Evolutionary conservation across 2,888 invertebrate species (phyloP), one percentile per base, ranked within the genome.

Genomic region (Operophtera brumata): DNA sequence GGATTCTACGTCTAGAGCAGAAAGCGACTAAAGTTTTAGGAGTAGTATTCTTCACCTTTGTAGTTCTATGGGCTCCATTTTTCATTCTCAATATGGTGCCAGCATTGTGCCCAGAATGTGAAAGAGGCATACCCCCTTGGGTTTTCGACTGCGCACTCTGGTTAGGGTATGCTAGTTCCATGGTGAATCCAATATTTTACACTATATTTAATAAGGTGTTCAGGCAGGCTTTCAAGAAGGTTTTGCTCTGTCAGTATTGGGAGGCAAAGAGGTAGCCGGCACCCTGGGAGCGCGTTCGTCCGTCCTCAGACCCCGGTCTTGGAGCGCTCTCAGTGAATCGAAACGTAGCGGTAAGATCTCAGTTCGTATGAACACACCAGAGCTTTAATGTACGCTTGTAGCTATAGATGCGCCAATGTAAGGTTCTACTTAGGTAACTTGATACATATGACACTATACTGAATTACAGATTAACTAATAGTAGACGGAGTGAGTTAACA

Each of bases 1-100:
- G 96, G 54, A 96, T 95, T 71, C 93, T 98, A 48, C 92, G 96
- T 4, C 92, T 97, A 47, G 98, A 99, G 79, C 98, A 98, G 78
- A 98, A 98, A 81, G 99, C 99, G 0, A 98, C 98, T 9, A 97
- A 98, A 87, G 98, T 98, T 4, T 87, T 98, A 13, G 97, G 97
- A 2, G 96, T 98, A 0, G 97, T 98, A 1, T 98, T 98, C 87
- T 97, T 97, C 82, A 97, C 97, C 0, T 98, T 98, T 78, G 97
- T 97, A 26, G 94, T 97, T 41, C 92, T 97, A 34, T 98, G 98
- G 97, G 96, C 97, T n/a, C 98, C 98, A 9, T 98, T 98, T 86
- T 98, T 98, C 82, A 94, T 96, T 6, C 91, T 97, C 9, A 98
- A 98, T 77, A 92, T 98, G 75, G 88, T 97, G 62, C 95, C 96